These are phyloP conservation scores for Conus ventricosus DNA, from an alignment of 1,140 invertebrate genomes.

Conservation along the genomic window DNA sequence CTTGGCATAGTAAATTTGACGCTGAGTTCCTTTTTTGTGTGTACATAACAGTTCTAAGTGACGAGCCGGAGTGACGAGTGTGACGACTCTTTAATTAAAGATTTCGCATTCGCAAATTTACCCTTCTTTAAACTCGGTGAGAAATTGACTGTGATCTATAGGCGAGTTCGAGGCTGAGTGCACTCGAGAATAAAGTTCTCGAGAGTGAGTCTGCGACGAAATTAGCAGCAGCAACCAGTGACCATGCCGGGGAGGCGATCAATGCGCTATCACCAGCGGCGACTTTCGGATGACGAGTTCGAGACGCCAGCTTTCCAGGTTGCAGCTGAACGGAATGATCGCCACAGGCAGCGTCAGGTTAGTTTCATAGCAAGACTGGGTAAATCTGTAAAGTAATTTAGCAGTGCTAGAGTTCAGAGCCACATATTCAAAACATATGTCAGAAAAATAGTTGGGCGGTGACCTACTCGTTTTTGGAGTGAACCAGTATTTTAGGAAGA, in stretches of 20 bases:
- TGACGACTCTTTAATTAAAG: too few species aligned
- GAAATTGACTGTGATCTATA: neutral
- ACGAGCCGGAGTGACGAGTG: too few species aligned
- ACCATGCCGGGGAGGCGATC: neutral
- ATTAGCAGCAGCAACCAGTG: neutral
- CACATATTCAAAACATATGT: neutral
- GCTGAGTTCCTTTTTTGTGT: too few species aligned
- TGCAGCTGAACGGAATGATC: neutral
- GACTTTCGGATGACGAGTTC: neutral
- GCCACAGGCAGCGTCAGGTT: neutral
- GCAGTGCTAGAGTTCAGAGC: too few species aligned
- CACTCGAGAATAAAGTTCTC: neutral
- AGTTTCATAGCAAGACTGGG: too few species aligned
- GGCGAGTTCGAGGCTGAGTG: neutral
- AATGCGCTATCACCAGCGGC: neutral
- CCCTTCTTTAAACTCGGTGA: neutral
- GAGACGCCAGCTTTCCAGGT: neutral
- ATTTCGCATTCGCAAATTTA: neutral
- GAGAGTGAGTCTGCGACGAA: too few species aligned
- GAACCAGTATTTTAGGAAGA: too few species aligned
- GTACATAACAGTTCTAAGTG: too few species aligned
- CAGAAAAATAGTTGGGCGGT: too few species aligned
- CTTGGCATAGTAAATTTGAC: too few species aligned
- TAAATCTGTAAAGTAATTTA: too few species aligned
- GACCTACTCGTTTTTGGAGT: too few species aligned